Evolutionary conservation across 2,113 vertebrate genomes (phyloP).

Genomic region (Eulemur rufifrons): DNA sequence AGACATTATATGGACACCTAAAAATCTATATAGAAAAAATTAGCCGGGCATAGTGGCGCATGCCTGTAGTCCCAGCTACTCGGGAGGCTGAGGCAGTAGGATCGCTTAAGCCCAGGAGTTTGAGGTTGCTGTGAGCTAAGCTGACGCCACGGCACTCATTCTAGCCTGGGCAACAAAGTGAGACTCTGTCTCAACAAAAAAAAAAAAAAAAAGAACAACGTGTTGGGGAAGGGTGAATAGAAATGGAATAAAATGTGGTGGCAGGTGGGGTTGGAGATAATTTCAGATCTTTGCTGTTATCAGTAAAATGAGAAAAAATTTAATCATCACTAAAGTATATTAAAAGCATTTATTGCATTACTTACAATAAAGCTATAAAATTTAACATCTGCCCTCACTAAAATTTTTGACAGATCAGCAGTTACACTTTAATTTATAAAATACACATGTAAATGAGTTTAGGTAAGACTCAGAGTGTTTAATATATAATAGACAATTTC

Average conservation of each 20-base stretch:
- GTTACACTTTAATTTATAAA: background rate
- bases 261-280: background rate
- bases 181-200: no score
- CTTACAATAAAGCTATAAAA: background rate
- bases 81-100: no score
- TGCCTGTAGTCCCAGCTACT: no score
- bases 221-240: background rate
- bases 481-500: background rate
- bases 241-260: background rate
- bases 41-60: no score
- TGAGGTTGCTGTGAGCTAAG: no score
- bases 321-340: background rate
- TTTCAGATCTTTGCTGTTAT: background rate
- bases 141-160: no score
- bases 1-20: no score
- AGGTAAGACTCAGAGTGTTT: background rate
- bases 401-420: background rate
- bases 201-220: background rate
- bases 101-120: no score
- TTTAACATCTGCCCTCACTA: background rate
- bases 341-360: background rate
- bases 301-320: background rate
- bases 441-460: background rate
- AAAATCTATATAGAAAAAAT: no score
- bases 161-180: no score